A percentile compares a stretch with the other conserved stretches of the same genome.
phyloP scores from a whole-genome alignment of 2,113 vertebrate species.

The Takifugu flavidus region DNA sequence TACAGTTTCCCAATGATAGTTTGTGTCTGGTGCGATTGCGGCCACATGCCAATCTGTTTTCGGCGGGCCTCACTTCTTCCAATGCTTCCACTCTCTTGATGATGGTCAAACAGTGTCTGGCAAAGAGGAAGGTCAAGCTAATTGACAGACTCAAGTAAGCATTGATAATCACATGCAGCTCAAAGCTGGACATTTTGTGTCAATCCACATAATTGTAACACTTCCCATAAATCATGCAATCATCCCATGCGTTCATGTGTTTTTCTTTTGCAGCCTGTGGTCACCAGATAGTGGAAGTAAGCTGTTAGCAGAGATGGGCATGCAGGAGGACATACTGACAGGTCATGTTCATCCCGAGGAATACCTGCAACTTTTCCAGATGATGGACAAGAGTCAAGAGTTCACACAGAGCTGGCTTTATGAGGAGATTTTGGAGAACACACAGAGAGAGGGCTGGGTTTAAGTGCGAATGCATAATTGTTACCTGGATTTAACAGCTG shows the following conservation, averaged over 20 bases:
- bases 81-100: conserved; percentile 80
- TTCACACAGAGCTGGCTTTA: conserved; percentile 82
- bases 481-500: no score
- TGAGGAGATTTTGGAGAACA: conserved; percentile 74
- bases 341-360: conserved; percentile 78
- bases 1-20: conserved; percentile 72
- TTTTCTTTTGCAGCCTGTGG: conserved; percentile 77
- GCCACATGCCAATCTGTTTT: conserved; percentile 83
- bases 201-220: neutral
- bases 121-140: conserved; percentile 77
- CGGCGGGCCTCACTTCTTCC: conserved; percentile 71
- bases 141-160: conserved; percentile 84
- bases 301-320: conserved; percentile 70
- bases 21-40: conserved; percentile 85
- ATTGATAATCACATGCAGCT: neutral
- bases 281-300: conserved; percentile 67
- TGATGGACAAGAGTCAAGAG: conserved; percentile 78
- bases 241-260: neutral
- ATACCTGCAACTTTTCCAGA: conserved; percentile 82
- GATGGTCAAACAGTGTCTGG: conserved; percentile 90
- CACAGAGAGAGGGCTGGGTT: conserved; percentile 44
- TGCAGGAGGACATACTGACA: conserved; percentile 64
- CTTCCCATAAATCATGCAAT: neutral
- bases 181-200: neutral
- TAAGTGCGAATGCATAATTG: conserved; percentile 17